These are phyloP conservation scores for Osmoderma eremita DNA, from an alignment of 2,888 invertebrate species.

Conservation along the genomic window DNA sequence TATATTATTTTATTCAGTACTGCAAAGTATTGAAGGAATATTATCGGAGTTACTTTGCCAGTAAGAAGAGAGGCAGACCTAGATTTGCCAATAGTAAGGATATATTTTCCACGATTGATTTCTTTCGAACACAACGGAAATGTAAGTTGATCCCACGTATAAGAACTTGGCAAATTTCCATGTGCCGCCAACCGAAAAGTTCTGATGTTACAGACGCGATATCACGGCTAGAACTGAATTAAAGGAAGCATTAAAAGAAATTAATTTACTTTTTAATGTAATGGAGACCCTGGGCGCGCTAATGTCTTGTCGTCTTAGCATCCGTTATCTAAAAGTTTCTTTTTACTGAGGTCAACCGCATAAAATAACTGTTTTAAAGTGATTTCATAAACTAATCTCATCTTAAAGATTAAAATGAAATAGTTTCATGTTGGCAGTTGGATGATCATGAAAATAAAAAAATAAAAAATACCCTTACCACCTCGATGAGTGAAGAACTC, in stretches of 20 bases:
- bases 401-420: too few relatives aligned
- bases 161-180: slow-evolving; percentile 29
- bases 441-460: too few relatives aligned
- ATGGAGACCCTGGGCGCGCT: slow-evolving; percentile 10
- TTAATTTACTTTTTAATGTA: slow-evolving; percentile 11
- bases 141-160: slow-evolving; percentile 2
- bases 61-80: neutral
- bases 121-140: slow-evolving; percentile 5
- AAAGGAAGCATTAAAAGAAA: slow-evolving; percentile 20
- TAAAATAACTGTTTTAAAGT: too few relatives aligned
- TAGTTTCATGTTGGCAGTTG: too few relatives aligned
- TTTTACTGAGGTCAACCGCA: slow-evolving; percentile 3
- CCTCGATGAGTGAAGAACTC: too few relatives aligned
- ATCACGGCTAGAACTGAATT: neutral
- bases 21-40: too few relatives aligned
- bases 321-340: too few relatives aligned
- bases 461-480: too few relatives aligned
- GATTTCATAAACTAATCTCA: too few relatives aligned
- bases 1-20: too few relatives aligned
- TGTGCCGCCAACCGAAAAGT: slow-evolving; percentile 13
- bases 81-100: neutral
- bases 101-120: neutral
- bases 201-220: neutral
- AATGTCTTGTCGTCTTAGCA: too few relatives aligned
- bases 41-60: too few relatives aligned